phyloP scores from a whole-genome alignment of 2,113 vertebrate genomes.

The Paedocypris sp. region DNA sequence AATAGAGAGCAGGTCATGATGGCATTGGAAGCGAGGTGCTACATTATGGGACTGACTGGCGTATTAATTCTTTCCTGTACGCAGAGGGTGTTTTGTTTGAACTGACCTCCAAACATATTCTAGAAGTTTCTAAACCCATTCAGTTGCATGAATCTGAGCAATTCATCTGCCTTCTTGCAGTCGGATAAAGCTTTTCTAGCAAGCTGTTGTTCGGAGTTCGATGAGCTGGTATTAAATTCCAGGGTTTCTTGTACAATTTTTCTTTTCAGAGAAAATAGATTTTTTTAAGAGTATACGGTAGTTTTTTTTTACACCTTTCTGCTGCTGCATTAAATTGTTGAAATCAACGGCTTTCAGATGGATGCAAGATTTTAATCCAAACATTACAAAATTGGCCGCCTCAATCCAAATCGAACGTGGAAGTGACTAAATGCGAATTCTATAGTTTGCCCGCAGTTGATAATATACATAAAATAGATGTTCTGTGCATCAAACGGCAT shows the following conservation, averaged over 20 bases:
- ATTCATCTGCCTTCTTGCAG: background rate
- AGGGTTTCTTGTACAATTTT: background rate
- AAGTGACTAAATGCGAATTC: background rate
- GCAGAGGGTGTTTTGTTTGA: background rate
- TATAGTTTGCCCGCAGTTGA: background rate
- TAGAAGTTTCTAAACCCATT: background rate
- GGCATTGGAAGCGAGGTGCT: background rate
- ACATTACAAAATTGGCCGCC: too few relatives aligned
- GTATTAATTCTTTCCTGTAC: background rate
- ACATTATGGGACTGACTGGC: background rate
- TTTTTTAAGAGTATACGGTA: too few relatives aligned
- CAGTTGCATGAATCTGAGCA: background rate
- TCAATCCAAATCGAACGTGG: background rate
- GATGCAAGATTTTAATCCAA: too few relatives aligned
- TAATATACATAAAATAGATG: background rate
- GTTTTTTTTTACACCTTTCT: too few relatives aligned
- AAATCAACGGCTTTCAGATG: too few relatives aligned
- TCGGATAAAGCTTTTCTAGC: background rate
- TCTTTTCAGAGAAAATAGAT: too few relatives aligned
- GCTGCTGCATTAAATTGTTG: too few relatives aligned
- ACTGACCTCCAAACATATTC: background rate
- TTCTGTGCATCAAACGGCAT: background rate
- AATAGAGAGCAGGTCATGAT: too few relatives aligned
- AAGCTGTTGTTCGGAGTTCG: background rate
- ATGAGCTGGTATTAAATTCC: background rate